Evolutionary conservation across 2,888 invertebrate species (phyloP).

Genomic region (Epiblema foenella): DNA sequence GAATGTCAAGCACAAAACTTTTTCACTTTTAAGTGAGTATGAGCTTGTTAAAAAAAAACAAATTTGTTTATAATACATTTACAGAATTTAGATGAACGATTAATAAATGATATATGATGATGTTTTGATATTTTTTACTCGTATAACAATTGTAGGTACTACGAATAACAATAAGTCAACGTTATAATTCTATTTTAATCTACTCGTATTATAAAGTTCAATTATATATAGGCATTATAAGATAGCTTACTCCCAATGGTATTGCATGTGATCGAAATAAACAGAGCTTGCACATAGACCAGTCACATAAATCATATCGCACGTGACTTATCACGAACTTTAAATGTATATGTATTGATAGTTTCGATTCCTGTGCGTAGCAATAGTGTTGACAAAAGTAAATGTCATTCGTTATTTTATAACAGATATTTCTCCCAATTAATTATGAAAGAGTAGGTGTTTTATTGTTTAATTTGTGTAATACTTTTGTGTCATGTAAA

Average conservation of each 20-base stretch:
- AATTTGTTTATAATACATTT: too few species aligned
- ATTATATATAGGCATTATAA: background rate
- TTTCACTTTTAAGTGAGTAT: background rate
- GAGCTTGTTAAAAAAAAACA: too few species aligned
- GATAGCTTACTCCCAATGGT: background rate
- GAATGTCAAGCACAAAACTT: background rate
- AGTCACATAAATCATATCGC: slow-evolving; percentile 4
- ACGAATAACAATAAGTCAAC: background rate
- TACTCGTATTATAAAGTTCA: background rate
- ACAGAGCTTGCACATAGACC: background rate
- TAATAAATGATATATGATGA: too few species aligned
- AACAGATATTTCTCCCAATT: background rate
- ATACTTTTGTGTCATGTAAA: too few species aligned
- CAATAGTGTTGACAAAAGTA: slow-evolving; percentile 1
- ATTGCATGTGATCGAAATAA: background rate
- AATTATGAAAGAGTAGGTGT: too few species aligned
- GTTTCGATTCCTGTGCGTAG: background rate
- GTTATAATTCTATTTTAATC: background rate
- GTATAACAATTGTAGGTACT: background rate
- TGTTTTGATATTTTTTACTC: background rate
- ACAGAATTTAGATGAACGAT: too few species aligned
- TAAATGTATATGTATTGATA: background rate
- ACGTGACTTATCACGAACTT: slow-evolving; percentile 14
- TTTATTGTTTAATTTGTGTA: too few species aligned
- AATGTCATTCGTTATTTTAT: background rate